phyloP scores from a whole-genome alignment of 1,140 invertebrate genomes.

The Drosophila navojoa region DNA sequence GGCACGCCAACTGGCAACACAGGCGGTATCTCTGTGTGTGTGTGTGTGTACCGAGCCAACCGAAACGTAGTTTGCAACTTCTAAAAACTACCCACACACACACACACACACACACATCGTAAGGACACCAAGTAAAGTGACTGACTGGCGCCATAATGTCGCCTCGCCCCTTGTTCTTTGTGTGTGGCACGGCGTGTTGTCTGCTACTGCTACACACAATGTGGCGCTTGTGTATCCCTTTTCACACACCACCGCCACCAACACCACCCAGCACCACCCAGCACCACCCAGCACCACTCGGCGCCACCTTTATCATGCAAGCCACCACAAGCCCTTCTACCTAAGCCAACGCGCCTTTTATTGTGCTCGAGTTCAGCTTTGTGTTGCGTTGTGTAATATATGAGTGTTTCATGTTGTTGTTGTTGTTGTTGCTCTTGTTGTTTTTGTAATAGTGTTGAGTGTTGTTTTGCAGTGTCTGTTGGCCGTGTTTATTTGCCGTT shows the following conservation, averaged over 20 bases:
- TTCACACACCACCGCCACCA: constrained; percentile 25
- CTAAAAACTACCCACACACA: constrained; percentile 21
- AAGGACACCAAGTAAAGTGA: constrained; percentile 50
- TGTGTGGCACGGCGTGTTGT: constrained; percentile 32
- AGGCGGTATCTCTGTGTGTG: too few species aligned
- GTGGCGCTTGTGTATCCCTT: constrained; percentile 55
- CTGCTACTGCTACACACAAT: constrained; percentile 30
- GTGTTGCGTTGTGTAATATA: constrained; percentile 25
- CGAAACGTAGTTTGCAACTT: constrained; percentile 13
- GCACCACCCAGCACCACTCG: constrained; percentile 12
- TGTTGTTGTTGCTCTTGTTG: constrained; percentile 25
- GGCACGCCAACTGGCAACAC: constrained; percentile 4
- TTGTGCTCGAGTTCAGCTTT: constrained; percentile 42
- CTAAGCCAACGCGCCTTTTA: constrained; percentile 68
- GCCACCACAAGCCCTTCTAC: constrained; percentile 32
- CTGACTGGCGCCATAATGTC: constrained; percentile 79
- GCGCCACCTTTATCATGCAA: constrained; percentile 18
- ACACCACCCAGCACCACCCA: neutral
- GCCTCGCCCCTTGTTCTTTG: constrained; percentile 42
- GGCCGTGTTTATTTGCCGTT: constrained; percentile 49
- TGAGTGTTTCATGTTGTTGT: constrained; percentile 15
- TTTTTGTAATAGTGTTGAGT: constrained; percentile 56
- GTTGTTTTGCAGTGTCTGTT: constrained; percentile 35
- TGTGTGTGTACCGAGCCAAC: neutral
- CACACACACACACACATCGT: neutral